phyloP scores from a whole-genome alignment of 2,888 invertebrate species.

The Ectropis crepuscularia region DNA sequence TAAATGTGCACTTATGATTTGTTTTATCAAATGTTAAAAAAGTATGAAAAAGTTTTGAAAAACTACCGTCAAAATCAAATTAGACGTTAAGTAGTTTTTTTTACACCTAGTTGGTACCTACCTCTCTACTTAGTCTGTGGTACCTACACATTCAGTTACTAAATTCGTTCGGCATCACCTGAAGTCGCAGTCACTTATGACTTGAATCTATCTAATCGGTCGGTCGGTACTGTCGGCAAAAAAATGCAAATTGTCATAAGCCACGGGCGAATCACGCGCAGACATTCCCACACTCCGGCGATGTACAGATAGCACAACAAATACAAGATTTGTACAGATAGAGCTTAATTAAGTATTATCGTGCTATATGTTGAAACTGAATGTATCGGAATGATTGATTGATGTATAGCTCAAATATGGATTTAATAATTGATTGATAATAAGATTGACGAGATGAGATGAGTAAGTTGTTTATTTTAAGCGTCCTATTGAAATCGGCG shows the following conservation, averaged over 20 bases:
- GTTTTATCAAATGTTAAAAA: too few relatives aligned
- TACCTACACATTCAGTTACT: neutral
- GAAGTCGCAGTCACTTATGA: slow-evolving; percentile 23
- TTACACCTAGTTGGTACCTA: neutral
- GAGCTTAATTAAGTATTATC: slow-evolving; percentile 28
- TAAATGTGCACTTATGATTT: too few relatives aligned
- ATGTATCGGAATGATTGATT: too few relatives aligned
- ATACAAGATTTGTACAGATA: neutral
- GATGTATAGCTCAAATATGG: too few relatives aligned
- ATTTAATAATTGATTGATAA: too few relatives aligned
- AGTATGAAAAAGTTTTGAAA: too few relatives aligned
- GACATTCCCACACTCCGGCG: slow-evolving; percentile 82
- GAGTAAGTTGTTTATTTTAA: too few relatives aligned
- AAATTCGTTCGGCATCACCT: neutral
- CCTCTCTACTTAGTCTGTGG: too few relatives aligned
- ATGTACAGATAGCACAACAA: slow-evolving; percentile 64
- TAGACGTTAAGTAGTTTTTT: neutral
- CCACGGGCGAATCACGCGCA: slow-evolving; percentile 84
- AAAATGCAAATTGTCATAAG: slow-evolving; percentile 85
- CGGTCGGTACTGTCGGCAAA: slow-evolving; percentile 72
- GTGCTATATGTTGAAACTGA: neutral
- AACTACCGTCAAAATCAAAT: too few relatives aligned
- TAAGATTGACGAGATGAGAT: too few relatives aligned
- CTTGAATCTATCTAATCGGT: slow-evolving; percentile 30
- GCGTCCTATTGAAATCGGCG: too few relatives aligned